Evolutionary conservation across 2,113 vertebrate genomes (phyloP), one percentile per base, ranked within the genome.

Genomic region (Marcusenius ussheri): DNA sequence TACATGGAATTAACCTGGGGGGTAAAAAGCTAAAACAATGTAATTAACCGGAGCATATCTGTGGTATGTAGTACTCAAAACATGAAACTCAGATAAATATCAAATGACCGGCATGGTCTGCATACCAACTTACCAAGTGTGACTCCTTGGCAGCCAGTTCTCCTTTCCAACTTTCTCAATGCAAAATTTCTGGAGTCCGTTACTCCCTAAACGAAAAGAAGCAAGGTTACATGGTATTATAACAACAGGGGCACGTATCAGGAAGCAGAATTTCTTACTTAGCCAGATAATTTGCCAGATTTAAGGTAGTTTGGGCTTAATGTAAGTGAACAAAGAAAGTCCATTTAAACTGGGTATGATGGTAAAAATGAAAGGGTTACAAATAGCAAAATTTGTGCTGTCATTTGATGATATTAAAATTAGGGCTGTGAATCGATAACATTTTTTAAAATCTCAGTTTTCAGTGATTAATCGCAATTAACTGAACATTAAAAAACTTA

Each of bases 131-230:
- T 93, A 99, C 98, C 98, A 99, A 45, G 98, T 99, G 92, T 99
- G 98, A 95, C 98, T 99, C 96, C 98, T 96, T 53, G 98, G 98
- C 94, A 99, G 96, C 98, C 98, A 99, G 94, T 99, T 99, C 94
- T 99, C 98, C 94, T 99, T 99, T 39, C 98, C 98, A 90, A 99
- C 98, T 95, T 99, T 99, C 92, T 99, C 98, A 45, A 99, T 97
- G 93, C 98, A 99, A 94, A 99, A 99, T 93, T 99, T 99, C 83
- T 99, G 98, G 45, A 98, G 97, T 31, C 98, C 98, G 0, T 99
- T 99, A 95, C 98, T 99, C 94, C 98, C 98, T 99, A 88, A 77
- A 95, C 92, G 87, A 35, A 91, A 11, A 27, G n/a, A 3, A 31
- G 9, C 62, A 91, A 88, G 19, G 8, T 84, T 47, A 47, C 39